phyloP scores from a whole-genome alignment of 2,113 vertebrate genomes.

The Perca flavescens region DNA sequence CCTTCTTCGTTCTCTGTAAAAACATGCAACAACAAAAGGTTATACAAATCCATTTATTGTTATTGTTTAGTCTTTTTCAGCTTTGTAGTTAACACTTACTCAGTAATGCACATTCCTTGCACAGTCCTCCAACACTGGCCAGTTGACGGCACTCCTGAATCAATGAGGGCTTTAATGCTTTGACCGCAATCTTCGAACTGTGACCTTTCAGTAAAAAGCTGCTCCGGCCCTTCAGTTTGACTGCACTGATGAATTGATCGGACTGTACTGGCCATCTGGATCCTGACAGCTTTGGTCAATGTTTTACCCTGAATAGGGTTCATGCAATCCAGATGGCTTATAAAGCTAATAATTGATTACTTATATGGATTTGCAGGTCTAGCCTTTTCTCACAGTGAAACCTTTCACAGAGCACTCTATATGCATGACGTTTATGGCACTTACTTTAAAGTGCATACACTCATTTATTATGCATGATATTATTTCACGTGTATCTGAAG shows the following conservation, averaged over 20 bases:
- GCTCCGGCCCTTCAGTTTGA: not conserved
- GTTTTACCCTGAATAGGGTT: slow-evolving; percentile 32
- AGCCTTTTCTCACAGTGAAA: slow-evolving; percentile 38
- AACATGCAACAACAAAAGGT: not conserved
- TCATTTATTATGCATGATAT: slow-evolving; percentile 46
- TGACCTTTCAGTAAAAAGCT: slow-evolving; percentile 49
- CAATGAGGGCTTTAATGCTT: slow-evolving; percentile 16
- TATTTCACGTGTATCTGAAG: slow-evolving; percentile 1
- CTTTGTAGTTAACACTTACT: not conserved
- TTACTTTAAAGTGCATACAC: not conserved
- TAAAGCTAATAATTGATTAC: slow-evolving; percentile 40
- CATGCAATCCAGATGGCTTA: slow-evolving; percentile 33
- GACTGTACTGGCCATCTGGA: slow-evolving; percentile 33
- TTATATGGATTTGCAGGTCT: slow-evolving; percentile 38
- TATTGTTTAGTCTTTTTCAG: not conserved
- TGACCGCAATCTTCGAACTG: not conserved
- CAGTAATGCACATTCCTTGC: not conserved
- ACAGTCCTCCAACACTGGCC: not conserved
- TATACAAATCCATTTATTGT: not conserved
- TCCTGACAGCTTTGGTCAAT: slow-evolving; percentile 8
- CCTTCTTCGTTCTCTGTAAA: not conserved
- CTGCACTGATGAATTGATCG: slow-evolving; percentile 53
- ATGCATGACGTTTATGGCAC: slow-evolving; percentile 42
- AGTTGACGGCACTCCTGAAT: not conserved
- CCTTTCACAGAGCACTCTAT: slow-evolving; percentile 3